These are phyloP conservation scores for Athripsodes cinereus DNA, from an alignment of 2,888 invertebrate species.

Conservation along the genomic window DNA sequence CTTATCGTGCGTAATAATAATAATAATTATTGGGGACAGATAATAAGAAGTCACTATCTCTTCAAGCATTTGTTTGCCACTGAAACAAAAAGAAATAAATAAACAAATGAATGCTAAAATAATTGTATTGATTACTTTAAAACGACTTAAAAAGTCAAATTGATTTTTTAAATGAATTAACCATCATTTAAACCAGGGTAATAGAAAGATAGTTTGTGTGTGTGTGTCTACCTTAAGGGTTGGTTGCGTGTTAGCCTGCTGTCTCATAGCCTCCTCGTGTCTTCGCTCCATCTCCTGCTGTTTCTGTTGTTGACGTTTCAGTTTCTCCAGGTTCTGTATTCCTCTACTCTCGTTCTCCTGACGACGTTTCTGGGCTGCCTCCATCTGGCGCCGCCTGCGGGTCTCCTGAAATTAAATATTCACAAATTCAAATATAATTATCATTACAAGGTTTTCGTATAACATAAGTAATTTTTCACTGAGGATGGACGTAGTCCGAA, in stretches of 20 bases:
- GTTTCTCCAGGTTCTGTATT: slow-evolving; percentile 56
- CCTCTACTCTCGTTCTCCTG: slow-evolving; percentile 56
- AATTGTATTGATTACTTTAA: too few species aligned
- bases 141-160: too few species aligned
- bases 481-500: too few species aligned
- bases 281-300: slow-evolving; percentile 51
- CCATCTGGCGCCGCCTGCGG: slow-evolving; percentile 56
- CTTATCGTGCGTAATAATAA: too few species aligned
- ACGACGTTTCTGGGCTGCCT: slow-evolving; percentile 62
- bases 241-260: slow-evolving; percentile 28
- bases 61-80: slow-evolving; percentile 25
- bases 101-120: too few species aligned
- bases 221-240: slow-evolving; percentile 22
- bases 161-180: too few species aligned
- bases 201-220: too few species aligned
- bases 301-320: slow-evolving; percentile 54
- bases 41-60: background rate
- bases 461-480: too few species aligned
- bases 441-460: too few species aligned
- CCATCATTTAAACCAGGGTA: too few species aligned
- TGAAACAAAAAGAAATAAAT: slow-evolving; percentile 15
- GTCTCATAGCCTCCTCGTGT: slow-evolving; percentile 46
- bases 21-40: too few species aligned
- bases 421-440: background rate
- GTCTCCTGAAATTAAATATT: slow-evolving; percentile 47